Evolutionary conservation across 2,113 vertebrate species (phyloP).

Genomic region (Ptilonorhynchus violaceus): DNA sequence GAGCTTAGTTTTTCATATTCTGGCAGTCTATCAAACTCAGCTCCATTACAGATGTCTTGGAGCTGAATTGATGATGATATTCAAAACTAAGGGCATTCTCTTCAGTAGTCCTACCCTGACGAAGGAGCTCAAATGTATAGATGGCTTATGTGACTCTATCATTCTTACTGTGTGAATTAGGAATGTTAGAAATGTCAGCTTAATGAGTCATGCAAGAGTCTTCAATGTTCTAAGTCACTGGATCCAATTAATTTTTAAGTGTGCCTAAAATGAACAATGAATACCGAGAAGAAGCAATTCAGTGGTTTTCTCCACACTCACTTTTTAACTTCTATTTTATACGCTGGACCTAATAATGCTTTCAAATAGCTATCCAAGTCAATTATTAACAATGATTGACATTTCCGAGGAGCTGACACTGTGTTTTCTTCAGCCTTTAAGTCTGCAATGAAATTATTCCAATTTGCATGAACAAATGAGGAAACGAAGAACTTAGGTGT

Average conservation of each 20-base stretch:
- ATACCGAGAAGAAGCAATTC: background rate
- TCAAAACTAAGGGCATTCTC: conserved; percentile 39
- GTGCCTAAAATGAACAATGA: conserved; percentile 59
- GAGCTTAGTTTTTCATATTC: conserved; percentile 43
- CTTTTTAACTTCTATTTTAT: conserved; percentile 8
- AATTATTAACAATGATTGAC: background rate
- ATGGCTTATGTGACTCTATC: conserved; percentile 64
- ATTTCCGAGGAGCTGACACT: background rate
- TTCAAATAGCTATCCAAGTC: conserved; percentile 25
- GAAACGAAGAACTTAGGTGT: background rate
- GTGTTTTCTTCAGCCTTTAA: background rate
- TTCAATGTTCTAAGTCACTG: conserved; percentile 64
- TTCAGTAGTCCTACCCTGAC: conserved; percentile 13
- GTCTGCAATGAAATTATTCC: background rate
- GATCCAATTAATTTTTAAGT: conserved; percentile 69
- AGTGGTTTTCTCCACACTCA: background rate
- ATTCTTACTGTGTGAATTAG: conserved; percentile 56
- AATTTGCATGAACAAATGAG: background rate
- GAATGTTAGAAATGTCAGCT: conserved; percentile 75
- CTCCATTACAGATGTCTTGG: conserved; percentile 68
- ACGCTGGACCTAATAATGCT: conserved; percentile 20
- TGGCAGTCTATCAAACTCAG: conserved; percentile 63
- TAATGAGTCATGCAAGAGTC: conserved; percentile 77
- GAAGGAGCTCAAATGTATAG: conserved; percentile 61
- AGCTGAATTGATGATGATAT: conserved; percentile 67